A percentile compares a stretch with the other conserved stretches of the same genome.
Evolutionary conservation across 2,797 vertebrate species (phyloP).

Genomic region (Rhodeus uyekii): DNA sequence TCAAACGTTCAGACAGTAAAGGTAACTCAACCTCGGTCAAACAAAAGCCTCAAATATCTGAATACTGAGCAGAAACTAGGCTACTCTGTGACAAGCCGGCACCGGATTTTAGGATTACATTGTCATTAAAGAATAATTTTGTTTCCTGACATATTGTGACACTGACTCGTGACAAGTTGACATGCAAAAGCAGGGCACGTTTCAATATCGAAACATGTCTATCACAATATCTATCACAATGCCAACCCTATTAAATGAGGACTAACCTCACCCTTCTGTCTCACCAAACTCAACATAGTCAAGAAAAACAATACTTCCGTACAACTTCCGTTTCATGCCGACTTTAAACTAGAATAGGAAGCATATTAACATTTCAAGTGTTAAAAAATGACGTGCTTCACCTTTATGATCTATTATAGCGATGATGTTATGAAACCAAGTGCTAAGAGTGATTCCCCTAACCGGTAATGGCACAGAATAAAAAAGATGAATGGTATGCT

Average conservation of each 20-base stretch:
- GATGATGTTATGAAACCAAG: slow-evolving; percentile 42
- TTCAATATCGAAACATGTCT: background rate
- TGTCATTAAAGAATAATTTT: slow-evolving; percentile 7
- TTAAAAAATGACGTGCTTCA: slow-evolving; percentile 1
- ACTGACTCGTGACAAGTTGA: slow-evolving; percentile 7
- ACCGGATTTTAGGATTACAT: background rate
- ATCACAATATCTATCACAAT: slow-evolving; percentile 8
- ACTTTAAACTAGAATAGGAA: background rate
- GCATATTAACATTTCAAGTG: slow-evolving; percentile 4
- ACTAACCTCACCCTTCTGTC: background rate
- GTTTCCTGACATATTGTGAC: slow-evolving; percentile 20
- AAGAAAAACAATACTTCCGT: slow-evolving; percentile 1
- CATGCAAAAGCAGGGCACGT: background rate
- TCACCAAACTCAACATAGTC: background rate
- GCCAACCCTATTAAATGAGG: background rate
- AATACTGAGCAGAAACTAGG: slow-evolving; percentile 4
- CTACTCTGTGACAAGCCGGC: background rate
- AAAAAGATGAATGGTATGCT: slow-evolving; percentile 53
- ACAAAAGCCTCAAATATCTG: background rate
- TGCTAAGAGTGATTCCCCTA: slow-evolving; percentile 40
- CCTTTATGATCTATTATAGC: slow-evolving; percentile 23
- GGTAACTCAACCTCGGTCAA: background rate
- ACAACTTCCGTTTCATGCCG: background rate
- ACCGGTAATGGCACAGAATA: slow-evolving; percentile 47
- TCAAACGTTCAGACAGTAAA: slow-evolving; percentile 3